phyloP scores from a whole-genome alignment of 2,113 vertebrate species.

The Apeltes quadracus region DNA sequence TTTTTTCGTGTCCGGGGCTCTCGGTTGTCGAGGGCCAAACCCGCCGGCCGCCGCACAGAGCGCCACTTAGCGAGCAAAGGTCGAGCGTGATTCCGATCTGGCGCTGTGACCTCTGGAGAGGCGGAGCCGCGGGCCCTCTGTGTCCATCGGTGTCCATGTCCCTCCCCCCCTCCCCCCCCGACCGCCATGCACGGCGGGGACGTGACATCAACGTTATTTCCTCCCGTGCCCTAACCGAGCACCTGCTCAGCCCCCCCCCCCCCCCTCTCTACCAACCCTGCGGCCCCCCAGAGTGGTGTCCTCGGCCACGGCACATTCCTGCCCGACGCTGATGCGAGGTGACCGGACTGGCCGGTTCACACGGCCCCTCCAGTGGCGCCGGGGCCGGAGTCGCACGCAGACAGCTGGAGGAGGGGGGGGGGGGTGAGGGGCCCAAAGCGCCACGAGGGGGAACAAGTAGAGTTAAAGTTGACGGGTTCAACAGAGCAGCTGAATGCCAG shows the following conservation, averaged over 20 bases:
- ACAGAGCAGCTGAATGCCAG: conserved; percentile 72
- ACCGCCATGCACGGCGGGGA: conserved; percentile 64
- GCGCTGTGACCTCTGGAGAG: conserved; percentile 73
- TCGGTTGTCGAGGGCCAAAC: conserved; percentile 58
- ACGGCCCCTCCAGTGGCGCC: conserved; percentile 70
- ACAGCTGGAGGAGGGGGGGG: conserved; percentile 58
- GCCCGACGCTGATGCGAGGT: conserved; percentile 80
- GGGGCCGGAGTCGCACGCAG: conserved; percentile 52
- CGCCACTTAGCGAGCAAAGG: conserved; percentile 74
- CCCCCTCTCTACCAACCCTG: background rate
- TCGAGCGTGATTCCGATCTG: conserved; percentile 68
- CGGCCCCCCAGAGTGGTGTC: conserved; percentile 70
- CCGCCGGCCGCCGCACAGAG: conserved; percentile 52
- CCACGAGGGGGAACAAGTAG: conserved; percentile 59
- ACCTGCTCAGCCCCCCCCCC: conserved; percentile 60
- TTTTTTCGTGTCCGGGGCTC: conserved; percentile 61
- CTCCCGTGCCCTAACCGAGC: conserved; percentile 46
- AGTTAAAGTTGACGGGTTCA: conserved; percentile 68
- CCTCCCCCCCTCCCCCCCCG: too few species aligned
- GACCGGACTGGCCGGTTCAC: conserved; percentile 76
- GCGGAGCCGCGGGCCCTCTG: conserved; percentile 62
- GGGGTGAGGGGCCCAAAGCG: conserved; percentile 64
- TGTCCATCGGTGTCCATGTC: conserved; percentile 67
- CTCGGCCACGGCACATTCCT: conserved; percentile 70
- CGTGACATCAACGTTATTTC: conserved; percentile 68